Evolutionary conservation across 2,797 vertebrate genomes (phyloP), one percentile per base, ranked within the genome.

Genomic region (Fistularia commersonii): DNA sequence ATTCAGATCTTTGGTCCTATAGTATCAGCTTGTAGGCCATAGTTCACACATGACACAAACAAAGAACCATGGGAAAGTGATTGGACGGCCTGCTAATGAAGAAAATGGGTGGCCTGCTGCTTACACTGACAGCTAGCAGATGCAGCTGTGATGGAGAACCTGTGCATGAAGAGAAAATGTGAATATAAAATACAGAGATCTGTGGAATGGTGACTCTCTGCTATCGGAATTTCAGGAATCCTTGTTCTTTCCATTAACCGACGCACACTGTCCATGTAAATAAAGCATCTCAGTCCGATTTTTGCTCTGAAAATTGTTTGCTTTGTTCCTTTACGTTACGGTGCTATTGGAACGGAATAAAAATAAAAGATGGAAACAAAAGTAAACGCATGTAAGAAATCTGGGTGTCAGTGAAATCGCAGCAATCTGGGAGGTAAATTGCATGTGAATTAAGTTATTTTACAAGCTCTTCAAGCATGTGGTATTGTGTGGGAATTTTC

Each of bases 31-130:
- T 12, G 12, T 31, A 51, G 83, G 83, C 77, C 79, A 72, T 8
- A 78, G 87, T 81, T 89, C 78, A 81, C 59, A 64, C 61, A 69
- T 75, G 68, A 77, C 84, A 76, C 80, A 82, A 84, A 87, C 81
- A 81, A 64, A 79, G 66, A 66, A 66, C 68, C 86, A 66, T 89
- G 87, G 87, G 87, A 90, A 87, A 81, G 65, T 45, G 59, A 82
- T 75, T 61, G 64, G 64, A 78, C 36, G 37, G 48, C 13, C 48
- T 4, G 34, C 83, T 87, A 86, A 88, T 86, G 82, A 88, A 82
- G 66, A 61, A 82, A 79, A 81, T 44, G 45, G 35, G 78, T 68
- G 54, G 46, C 53, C 66, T 71, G 61, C 50, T 60, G 52, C 66
- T 50, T 37, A 45, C 48, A 9, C 54, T 83, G 74, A 81, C 69